Evolutionary conservation across 2,797 vertebrate genomes (phyloP).

Genomic region (Eulemur albifrons): DNA sequence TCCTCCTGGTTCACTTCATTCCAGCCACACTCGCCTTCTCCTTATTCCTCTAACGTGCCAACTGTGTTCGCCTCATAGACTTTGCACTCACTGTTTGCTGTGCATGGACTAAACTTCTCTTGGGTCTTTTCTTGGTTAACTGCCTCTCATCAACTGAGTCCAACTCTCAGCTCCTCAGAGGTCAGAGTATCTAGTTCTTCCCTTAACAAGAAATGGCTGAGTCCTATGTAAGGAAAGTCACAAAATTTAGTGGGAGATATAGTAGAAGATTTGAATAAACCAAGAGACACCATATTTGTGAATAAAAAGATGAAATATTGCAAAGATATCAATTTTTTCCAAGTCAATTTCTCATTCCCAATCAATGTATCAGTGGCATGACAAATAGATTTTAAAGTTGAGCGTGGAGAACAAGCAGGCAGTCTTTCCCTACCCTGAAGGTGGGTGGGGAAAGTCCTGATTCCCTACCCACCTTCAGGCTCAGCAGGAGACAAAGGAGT

Average conservation of each 20-base stretch:
- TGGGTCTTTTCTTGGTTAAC: neutral
- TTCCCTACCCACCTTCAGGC: neutral
- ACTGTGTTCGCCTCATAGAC: neutral
- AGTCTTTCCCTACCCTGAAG: too few species aligned
- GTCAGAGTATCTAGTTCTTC: neutral
- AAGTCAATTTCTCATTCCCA: neutral
- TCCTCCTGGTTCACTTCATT: neutral
- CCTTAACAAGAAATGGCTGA: neutral
- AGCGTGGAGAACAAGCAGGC: neutral
- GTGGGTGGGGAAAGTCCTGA: too few species aligned
- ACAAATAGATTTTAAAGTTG: neutral
- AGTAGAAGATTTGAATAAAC: neutral
- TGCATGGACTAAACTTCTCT: neutral
- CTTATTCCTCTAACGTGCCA: neutral
- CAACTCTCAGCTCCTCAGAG: neutral
- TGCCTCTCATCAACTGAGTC: neutral
- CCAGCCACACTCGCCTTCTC: neutral
- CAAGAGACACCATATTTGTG: neutral
- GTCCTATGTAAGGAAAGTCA: neutral
- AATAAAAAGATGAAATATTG: neutral
- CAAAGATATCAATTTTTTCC: neutral
- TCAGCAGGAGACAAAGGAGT: neutral
- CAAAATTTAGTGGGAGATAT: neutral
- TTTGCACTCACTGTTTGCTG: neutral
- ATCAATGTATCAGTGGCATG: neutral